These are phyloP conservation scores for Pachymerium ferrugineum DNA, from an alignment of 2,888 invertebrate genomes.

Conservation along the genomic window DNA sequence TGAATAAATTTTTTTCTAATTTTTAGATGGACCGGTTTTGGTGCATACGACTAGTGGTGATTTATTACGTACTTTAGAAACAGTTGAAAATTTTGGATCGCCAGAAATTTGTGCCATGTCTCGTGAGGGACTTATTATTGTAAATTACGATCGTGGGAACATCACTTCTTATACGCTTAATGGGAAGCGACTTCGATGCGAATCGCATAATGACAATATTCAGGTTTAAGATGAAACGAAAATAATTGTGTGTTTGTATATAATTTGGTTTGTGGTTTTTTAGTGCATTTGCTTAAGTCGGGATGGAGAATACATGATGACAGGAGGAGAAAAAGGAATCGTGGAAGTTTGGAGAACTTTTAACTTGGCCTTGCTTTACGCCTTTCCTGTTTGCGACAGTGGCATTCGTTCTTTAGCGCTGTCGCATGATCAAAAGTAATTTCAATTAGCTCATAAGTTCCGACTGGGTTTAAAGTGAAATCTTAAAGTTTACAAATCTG, in stretches of 20 bases:
- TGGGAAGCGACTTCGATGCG: constrained; percentile 78
- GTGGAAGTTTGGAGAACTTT: constrained; percentile 98
- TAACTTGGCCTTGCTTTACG: constrained; percentile 92
- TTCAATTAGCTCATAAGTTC: too few relatives aligned
- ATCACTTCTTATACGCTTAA: constrained; percentile 93
- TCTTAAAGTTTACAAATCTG: too few relatives aligned
- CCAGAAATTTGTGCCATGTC: constrained; percentile 89
- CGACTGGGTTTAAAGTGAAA: too few relatives aligned
- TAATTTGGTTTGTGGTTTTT: constrained; percentile 16
- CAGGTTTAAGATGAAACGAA: constrained; percentile 62
- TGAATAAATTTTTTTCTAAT: neutral
- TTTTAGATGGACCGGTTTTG: constrained; percentile 84
- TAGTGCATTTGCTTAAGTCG: constrained; percentile 73
- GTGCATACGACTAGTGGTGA: constrained; percentile 98
- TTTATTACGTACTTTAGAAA: constrained; percentile 80
- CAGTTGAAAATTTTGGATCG: constrained; percentile 66
- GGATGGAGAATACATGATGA: constrained; percentile 97
- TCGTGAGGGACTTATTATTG: constrained; percentile 91
- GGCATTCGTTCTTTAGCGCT: constrained; percentile 89
- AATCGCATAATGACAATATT: constrained; percentile 89
- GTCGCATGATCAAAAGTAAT: constrained; percentile 97
- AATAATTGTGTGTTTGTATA: constrained; percentile 37
- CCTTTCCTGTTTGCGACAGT: constrained; percentile 95
- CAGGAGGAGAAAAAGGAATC: constrained; percentile 93
- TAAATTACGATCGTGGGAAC: constrained; percentile 85